Conservation (phyloP, 64 coral and sea anemone genomes). For the Platygyra sinensis region DNA sequence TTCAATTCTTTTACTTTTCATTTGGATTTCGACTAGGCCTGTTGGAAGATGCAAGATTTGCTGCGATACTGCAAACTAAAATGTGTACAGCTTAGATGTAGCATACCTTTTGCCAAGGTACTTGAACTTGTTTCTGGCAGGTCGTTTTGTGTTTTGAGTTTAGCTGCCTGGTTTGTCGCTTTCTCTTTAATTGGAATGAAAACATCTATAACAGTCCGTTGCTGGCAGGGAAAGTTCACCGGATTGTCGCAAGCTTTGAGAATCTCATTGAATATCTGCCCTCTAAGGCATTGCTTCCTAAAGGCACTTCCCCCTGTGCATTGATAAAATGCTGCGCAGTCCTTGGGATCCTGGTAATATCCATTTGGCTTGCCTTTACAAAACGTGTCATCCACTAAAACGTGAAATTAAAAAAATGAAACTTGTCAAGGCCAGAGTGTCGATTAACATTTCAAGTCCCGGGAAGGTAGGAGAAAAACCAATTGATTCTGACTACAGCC, state of each 20-base stretch:
- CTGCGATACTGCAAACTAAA: no score
- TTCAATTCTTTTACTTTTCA: no score
- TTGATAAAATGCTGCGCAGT: constrained; percentile 44
- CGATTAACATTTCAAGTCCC: no score
- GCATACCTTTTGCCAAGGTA: background rate
- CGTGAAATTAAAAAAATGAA: background rate
- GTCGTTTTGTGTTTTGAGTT: background rate
- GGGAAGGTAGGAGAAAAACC: no score
- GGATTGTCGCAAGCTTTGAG: constrained; percentile 47
- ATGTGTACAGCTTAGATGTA: no score
- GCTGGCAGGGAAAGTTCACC: constrained; percentile 12
- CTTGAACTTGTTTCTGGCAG: background rate
- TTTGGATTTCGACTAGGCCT: no score
- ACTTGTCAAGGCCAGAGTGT: background rate
- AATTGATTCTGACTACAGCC: no score
- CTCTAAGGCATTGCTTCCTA: constrained; percentile 27
- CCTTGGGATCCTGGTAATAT: constrained; percentile 37
- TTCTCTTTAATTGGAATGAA: background rate
- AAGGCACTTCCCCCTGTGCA: constrained; percentile 19
- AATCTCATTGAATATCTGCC: constrained; percentile 47
- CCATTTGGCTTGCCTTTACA: constrained; percentile 53
- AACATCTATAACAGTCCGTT: background rate
- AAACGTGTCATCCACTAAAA: constrained; percentile 32
- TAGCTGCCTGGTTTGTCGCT: background rate
- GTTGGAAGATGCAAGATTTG: no score